Percentiles rank a stretch among this genome's conserved stretches.
Conservation (phyloP, 2,797 vertebrate genomes). For the Pseudochaenichthys georgianus region DNA sequence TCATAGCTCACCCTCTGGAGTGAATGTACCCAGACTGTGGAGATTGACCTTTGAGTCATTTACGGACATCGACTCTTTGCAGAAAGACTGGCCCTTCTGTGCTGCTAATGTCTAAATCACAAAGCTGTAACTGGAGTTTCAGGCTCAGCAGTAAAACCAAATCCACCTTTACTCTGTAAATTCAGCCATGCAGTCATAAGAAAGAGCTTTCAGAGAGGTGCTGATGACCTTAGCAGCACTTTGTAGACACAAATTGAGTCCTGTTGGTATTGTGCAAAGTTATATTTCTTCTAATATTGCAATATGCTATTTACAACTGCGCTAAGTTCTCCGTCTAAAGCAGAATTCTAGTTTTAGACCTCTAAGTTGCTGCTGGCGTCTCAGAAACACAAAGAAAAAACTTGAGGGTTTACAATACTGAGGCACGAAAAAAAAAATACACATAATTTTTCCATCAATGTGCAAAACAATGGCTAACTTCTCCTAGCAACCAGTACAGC, state of each 20-base stretch:
- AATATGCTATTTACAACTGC: neutral
- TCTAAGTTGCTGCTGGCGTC: neutral
- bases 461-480: no score
- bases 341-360: neutral
- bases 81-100: conserved; percentile 22
- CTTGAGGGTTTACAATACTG: no score
- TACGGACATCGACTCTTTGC: conserved; percentile 44
- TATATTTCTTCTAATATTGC: conserved; percentile 3
- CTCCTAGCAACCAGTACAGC: no score
- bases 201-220: conserved; percentile 16
- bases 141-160: conserved; percentile 22
- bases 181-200: neutral
- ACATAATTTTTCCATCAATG: no score
- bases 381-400: neutral
- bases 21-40: conserved; percentile 44
- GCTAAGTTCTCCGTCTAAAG: neutral
- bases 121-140: conserved; percentile 23
- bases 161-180: conserved; percentile 1
- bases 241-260: neutral
- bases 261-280: no score
- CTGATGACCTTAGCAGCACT: conserved; percentile 19
- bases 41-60: conserved; percentile 67
- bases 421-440: no score
- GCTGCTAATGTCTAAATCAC: conserved; percentile 52
- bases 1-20: conserved; percentile 48